A percentile compares a stretch with the other conserved stretches of the same genome.
Conservation (phyloP, 1,140 invertebrate genomes). For the Uloborus diversus region DNA sequence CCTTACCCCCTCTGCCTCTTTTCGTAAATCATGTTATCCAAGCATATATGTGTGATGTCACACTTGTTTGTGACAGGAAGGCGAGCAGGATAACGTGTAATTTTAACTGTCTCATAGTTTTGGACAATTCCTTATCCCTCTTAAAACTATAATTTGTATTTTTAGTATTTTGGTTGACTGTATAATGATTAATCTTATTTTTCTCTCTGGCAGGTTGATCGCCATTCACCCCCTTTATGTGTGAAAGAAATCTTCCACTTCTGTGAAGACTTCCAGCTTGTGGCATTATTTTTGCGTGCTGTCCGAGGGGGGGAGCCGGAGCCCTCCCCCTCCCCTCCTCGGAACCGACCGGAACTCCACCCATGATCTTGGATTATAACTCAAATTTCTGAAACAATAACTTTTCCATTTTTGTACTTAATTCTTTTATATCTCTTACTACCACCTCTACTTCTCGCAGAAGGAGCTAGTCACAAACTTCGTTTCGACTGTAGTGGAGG, state of each 20-base stretch:
- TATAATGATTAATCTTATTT: neutral
- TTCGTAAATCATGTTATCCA: no score
- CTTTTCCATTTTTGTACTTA: conserved; percentile 52
- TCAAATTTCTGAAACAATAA: conserved; percentile 30
- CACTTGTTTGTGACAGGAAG: no score
- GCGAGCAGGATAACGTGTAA: no score
- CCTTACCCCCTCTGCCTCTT: no score
- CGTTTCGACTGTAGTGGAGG: conserved; percentile 32
- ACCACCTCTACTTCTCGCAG: conserved; percentile 4
- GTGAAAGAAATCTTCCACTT: conserved; percentile 41
- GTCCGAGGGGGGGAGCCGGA: conserved; percentile 20
- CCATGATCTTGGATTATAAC: conserved; percentile 3
- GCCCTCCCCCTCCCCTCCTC: conserved; percentile 9
- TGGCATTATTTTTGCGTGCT: conserved; percentile 42
- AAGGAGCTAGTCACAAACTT: conserved; percentile 48
- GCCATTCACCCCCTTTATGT: conserved; percentile 48
- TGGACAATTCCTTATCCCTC: no score
- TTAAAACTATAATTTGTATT: no score
- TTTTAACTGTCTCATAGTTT: no score
- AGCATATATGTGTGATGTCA: no score
- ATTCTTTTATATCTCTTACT: conserved; percentile 30
- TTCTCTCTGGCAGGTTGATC: conserved; percentile 35
- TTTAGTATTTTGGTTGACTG: no score
- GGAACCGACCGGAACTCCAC: conserved; percentile 31
- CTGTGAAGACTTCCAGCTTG: conserved; percentile 52